Percentiles rank a stretch among this genome's conserved stretches.
Conservation (phyloP, 2,888 invertebrate species). For the Trachelus stipa region DNA sequence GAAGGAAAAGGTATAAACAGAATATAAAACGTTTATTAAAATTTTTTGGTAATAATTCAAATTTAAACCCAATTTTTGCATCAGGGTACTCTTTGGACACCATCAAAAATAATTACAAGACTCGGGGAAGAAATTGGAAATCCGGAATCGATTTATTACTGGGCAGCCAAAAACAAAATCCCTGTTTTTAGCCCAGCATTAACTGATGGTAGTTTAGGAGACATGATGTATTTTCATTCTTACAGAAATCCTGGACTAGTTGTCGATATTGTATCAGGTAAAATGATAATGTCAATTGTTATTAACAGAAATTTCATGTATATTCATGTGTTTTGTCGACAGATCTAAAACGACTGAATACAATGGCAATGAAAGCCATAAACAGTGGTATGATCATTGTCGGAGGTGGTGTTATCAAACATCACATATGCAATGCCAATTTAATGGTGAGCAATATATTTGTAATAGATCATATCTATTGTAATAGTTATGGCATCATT, state of each 20-base stretch:
- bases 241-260: conserved; percentile 92
- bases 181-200: conserved; percentile 98
- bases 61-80: background rate
- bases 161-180: conserved; percentile 96
- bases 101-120: conserved; percentile 85
- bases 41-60: background rate
- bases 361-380: conserved; percentile 91
- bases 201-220: conserved; percentile 97
- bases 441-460: conserved; percentile 78
- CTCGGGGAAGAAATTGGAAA: conserved; percentile 93
- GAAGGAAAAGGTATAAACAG: conserved; percentile 69
- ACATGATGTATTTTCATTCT: conserved; percentile 99
- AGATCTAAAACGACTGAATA: conserved; percentile 91
- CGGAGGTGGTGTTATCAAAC: conserved; percentile 97
- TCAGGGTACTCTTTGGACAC: conserved; percentile 85
- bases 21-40: background rate
- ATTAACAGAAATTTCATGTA: conserved; percentile 7
- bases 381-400: conserved; percentile 97
- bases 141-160: conserved; percentile 93
- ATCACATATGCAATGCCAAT: conserved; percentile 99
- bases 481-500: conserved; percentile 17
- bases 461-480: conserved; percentile 6
- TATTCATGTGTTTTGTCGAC: conserved; percentile 16
- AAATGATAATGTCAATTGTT: background rate
- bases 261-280: conserved; percentile 90